These are phyloP conservation scores for Coremacera marginata DNA, from an alignment of 2,888 invertebrate species.

Conservation along the genomic window DNA sequence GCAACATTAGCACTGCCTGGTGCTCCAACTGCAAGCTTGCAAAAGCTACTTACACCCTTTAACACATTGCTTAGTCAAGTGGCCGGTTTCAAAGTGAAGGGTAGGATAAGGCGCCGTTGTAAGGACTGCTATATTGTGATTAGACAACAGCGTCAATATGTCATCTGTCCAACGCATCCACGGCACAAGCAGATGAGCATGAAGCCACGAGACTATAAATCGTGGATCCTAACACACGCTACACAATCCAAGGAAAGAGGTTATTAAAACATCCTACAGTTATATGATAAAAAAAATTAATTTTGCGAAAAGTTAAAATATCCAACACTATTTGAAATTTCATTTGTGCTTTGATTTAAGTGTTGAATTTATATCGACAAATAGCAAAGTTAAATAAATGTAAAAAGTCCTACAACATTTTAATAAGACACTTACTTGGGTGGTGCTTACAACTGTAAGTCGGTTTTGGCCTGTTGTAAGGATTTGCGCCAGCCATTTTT, in stretches of 20 bases:
- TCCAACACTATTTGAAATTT: too few relatives aligned
- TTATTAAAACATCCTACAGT: constrained; percentile 49
- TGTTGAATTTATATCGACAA: too few relatives aligned
- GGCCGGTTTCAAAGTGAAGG: constrained; percentile 81
- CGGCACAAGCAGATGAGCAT: constrained; percentile 87
- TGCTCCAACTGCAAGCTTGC: constrained; percentile 30
- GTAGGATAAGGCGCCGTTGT: constrained; percentile 78
- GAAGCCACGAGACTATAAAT: constrained; percentile 77
- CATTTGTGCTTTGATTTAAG: too few relatives aligned
- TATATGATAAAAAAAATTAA: too few relatives aligned
- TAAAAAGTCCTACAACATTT: too few relatives aligned
- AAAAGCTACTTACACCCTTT: constrained; percentile 56
- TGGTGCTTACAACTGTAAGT: too few relatives aligned
- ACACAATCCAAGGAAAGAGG: constrained; percentile 73
- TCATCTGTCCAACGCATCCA: constrained; percentile 81
- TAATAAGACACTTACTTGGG: too few relatives aligned
- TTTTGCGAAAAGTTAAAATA: too few relatives aligned
- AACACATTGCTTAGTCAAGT: constrained; percentile 63
- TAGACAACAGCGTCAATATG: constrained; percentile 77
- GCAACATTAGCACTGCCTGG: constrained; percentile 18
- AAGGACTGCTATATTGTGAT: constrained; percentile 82
- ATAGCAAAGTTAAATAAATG: too few relatives aligned
- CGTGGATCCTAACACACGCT: constrained; percentile 82
- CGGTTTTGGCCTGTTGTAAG: too few relatives aligned
- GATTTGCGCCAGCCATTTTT: too few relatives aligned